Conservation (phyloP, 2,797 vertebrate genomes). For the Synaphobranchus kaupii region DNA sequence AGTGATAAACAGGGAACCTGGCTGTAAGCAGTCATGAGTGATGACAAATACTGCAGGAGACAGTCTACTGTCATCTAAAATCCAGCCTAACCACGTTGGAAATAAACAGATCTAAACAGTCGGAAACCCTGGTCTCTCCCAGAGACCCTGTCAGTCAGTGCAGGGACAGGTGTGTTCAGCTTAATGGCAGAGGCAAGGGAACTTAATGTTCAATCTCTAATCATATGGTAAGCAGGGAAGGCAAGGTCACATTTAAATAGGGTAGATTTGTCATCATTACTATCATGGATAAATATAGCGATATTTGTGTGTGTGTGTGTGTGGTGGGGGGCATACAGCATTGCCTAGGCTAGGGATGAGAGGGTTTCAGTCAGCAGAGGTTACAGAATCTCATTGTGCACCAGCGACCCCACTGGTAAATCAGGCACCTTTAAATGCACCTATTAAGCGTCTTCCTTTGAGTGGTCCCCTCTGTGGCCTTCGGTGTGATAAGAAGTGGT, state of each 20-base stretch:
- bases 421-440: too few species aligned
- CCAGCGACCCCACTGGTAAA: too few species aligned
- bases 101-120: constrained; percentile 30
- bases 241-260: constrained; percentile 21
- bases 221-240: constrained; percentile 43
- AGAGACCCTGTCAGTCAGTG: constrained; percentile 58
- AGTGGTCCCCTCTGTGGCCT: too few species aligned
- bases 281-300: constrained; percentile 57
- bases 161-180: constrained; percentile 63
- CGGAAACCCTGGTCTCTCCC: constrained; percentile 43
- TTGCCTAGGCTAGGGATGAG: too few species aligned
- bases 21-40: neutral
- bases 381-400: too few species aligned
- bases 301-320: constrained; percentile 22
- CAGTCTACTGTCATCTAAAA: too few species aligned
- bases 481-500: too few species aligned
- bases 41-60: neutral
- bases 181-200: constrained; percentile 48
- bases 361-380: too few species aligned
- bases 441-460: too few species aligned
- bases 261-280: constrained; percentile 46
- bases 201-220: constrained; percentile 53
- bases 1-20: neutral
- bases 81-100: neutral
- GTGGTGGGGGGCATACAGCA: neutral